Conservation (phyloP, 2,113 vertebrate species). For the Trogon melanurus region DNA sequence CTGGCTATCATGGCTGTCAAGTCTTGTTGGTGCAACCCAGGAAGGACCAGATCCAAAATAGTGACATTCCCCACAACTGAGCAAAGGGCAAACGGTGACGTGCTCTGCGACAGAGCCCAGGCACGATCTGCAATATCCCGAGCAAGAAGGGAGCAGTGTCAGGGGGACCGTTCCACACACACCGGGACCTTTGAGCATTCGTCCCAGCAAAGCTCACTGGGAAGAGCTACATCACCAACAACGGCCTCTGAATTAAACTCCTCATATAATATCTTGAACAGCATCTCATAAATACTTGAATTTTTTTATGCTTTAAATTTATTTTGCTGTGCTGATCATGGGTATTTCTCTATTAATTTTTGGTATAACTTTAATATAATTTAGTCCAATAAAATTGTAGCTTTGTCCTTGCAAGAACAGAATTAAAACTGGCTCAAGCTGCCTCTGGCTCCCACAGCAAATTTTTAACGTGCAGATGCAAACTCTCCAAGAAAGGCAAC, state of each 20-base stretch:
- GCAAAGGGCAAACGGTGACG: neutral
- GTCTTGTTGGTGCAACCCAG: neutral
- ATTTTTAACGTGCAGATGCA: neutral
- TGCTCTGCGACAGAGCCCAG: neutral
- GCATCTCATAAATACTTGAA: neutral
- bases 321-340: neutral
- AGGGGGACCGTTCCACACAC: rapidly evolving
- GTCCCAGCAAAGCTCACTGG: neutral
- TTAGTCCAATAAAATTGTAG: neutral
- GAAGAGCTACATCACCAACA: neutral
- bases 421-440: neutral
- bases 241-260: neutral
- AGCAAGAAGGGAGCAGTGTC: neutral
- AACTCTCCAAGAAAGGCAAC: neutral
- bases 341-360: neutral
- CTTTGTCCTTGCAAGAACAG: neutral
- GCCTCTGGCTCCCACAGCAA: neutral
- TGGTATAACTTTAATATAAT: neutral
- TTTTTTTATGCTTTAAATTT: neutral
- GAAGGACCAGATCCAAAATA: neutral
- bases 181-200: rapidly evolving
- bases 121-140: rapidly evolving
- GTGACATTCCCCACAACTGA: neutral
- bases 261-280: neutral
- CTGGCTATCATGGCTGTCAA: neutral